phyloP scores from a whole-genome alignment of 2,113 vertebrate genomes.

The Leptodactylus fuscus region DNA sequence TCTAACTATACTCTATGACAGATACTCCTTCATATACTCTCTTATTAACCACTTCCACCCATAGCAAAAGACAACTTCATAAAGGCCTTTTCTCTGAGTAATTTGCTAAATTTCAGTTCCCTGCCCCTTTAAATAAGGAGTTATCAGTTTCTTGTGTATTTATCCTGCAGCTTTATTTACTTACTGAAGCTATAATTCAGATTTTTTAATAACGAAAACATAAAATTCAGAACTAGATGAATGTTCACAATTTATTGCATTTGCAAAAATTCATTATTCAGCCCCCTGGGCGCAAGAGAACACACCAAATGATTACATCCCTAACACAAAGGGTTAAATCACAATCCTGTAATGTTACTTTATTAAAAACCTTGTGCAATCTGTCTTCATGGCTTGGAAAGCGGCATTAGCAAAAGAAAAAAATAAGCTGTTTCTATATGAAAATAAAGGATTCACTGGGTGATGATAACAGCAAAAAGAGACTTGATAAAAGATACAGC shows the following conservation, averaged over 20 bases:
- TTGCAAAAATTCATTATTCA: conserved; percentile 37
- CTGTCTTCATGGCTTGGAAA: conserved; percentile 10
- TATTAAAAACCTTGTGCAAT: conserved; percentile 18
- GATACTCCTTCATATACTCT: background rate
- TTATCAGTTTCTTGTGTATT: conserved; percentile 4
- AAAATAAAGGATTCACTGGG: background rate
- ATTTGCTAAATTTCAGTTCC: background rate
- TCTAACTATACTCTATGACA: no score
- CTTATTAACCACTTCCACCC: background rate
- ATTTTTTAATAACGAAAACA: conserved; percentile 33
- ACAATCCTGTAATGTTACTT: background rate
- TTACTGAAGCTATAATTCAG: conserved; percentile 30
- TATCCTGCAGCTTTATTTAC: conserved; percentile 44
- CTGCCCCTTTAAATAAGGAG: background rate
- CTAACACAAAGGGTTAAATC: conserved; percentile 4
- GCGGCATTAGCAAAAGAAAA: background rate
- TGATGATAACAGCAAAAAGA: background rate
- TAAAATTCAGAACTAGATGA: background rate
- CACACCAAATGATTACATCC: background rate
- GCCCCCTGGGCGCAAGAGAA: background rate
- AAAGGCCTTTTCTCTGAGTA: background rate
- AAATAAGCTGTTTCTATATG: conserved; percentile 17
- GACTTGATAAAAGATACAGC: conserved; percentile 16
- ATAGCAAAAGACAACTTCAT: background rate
- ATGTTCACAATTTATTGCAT: conserved; percentile 39